Evolutionary conservation across 2,113 vertebrate species (phyloP).

Genomic region (Marmota monax): DNA sequence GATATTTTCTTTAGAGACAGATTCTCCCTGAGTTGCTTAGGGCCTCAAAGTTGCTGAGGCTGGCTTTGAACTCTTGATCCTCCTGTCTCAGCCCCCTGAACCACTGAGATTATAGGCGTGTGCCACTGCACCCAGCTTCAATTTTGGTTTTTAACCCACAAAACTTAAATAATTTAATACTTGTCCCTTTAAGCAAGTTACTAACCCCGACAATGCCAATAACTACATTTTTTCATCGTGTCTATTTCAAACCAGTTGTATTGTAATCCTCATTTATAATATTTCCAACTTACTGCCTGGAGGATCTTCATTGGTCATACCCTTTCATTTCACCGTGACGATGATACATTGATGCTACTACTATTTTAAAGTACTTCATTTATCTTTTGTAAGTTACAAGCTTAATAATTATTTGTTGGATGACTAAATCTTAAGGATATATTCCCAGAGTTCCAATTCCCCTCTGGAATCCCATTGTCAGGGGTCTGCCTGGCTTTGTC

Average conservation of each 20-base stretch:
- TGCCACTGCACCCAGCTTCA: too few species aligned
- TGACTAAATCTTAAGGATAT: not conserved
- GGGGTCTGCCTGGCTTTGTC: fast-evolving
- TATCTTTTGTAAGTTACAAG: not conserved
- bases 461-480: not conserved
- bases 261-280: not conserved
- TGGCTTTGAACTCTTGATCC: too few species aligned
- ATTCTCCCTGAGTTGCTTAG: too few species aligned
- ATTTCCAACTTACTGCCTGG: not conserved
- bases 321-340: not conserved
- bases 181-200: not conserved
- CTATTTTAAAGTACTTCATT: not conserved
- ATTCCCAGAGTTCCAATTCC: not conserved
- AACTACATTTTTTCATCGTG: not conserved
- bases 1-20: too few species aligned
- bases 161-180: not conserved
- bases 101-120: too few species aligned
- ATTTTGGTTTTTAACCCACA: not conserved
- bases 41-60: too few species aligned
- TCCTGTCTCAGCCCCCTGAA: too few species aligned
- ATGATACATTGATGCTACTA: not conserved
- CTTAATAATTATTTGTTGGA: not conserved
- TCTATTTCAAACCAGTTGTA: not conserved
- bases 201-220: not conserved
- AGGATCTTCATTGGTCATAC: not conserved